Evolutionary conservation across 2,797 vertebrate species (phyloP).

Genomic region (Leptodactylus fallax): DNA sequence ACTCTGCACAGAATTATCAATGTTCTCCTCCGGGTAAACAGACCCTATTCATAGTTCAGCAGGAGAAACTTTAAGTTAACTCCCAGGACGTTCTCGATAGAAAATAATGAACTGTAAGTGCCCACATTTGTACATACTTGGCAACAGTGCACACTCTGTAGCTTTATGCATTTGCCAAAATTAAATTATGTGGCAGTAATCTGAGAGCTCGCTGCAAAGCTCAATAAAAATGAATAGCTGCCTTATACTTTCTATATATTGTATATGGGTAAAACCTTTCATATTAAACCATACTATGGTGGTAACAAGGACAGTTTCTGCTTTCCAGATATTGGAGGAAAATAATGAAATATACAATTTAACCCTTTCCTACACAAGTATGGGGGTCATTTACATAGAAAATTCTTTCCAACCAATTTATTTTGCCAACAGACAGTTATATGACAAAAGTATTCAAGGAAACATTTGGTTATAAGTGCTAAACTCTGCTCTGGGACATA

Average conservation of each 20-base stretch:
- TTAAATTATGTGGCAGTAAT: constrained; percentile 7
- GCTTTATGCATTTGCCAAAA: background rate
- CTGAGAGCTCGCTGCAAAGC: background rate
- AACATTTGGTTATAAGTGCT: no score
- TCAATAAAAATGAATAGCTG: constrained; percentile 1
- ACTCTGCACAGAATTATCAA: background rate
- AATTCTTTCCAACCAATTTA: no score
- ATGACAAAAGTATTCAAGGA: no score
- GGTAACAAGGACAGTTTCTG: background rate
- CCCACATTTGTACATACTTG: background rate
- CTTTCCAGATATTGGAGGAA: no score
- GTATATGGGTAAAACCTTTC: background rate
- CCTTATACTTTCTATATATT: background rate
- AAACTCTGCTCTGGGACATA: no score
- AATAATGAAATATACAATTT: no score
- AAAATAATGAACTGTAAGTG: constrained; percentile 8
- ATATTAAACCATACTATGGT: background rate
- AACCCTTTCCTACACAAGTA: no score
- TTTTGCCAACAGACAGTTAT: no score
- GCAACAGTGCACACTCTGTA: background rate
- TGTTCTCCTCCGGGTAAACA: background rate
- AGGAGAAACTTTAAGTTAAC: background rate
- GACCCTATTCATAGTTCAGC: background rate
- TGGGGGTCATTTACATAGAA: no score
- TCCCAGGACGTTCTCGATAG: background rate